A percentile compares a stretch with the other conserved stretches of the same genome.
These are phyloP conservation scores for Neotoxoptera formosana DNA, from an alignment of 1,140 invertebrate species.

Conservation along the genomic window DNA sequence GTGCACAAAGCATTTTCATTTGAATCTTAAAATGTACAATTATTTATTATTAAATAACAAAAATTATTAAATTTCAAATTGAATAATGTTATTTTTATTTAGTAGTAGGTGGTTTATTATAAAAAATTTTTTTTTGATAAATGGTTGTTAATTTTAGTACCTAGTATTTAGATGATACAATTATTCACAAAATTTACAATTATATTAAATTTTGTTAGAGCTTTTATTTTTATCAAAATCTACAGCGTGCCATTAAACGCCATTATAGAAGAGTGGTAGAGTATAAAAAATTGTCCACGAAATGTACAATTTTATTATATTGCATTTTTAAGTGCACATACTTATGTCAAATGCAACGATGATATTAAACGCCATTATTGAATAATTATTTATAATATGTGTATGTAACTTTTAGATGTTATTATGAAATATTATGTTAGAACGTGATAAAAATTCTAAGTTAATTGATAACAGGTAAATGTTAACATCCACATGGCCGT, in stretches of 20 bases:
- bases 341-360: neutral
- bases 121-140: neutral
- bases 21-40: too few relatives aligned
- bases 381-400: neutral
- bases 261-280: neutral
- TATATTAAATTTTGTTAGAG: too few relatives aligned
- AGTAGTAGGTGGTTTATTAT: too few relatives aligned
- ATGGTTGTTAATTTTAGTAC: neutral
- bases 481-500: neutral
- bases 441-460: neutral
- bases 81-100: too few relatives aligned
- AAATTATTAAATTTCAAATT: too few relatives aligned
- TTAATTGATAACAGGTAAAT: neutral
- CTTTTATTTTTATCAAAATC: too few relatives aligned
- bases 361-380: too few relatives aligned
- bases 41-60: too few relatives aligned
- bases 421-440: neutral
- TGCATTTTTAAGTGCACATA: neutral
- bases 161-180: neutral
- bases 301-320: neutral
- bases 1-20: too few relatives aligned
- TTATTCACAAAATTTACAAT: too few relatives aligned
- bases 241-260: neutral
- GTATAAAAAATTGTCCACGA: neutral
- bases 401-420: neutral